Evolutionary conservation across 2,888 invertebrate genomes (phyloP).

Genomic region (Volucella inflata): DNA sequence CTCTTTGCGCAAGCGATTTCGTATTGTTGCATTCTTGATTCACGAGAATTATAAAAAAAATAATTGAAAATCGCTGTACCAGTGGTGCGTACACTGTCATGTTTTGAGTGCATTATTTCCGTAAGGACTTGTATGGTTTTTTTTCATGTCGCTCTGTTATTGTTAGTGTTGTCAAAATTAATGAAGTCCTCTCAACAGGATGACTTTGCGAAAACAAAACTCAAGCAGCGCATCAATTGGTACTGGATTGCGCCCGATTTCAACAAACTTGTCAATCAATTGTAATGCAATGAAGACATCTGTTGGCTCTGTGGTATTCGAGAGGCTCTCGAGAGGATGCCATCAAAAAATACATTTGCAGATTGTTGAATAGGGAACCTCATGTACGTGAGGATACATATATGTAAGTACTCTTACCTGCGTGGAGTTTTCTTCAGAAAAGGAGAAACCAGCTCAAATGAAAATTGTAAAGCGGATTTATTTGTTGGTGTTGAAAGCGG

Average conservation of each 20-base stretch:
- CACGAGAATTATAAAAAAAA: neutral
- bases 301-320: constrained; percentile 21
- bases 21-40: neutral
- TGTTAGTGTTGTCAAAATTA: constrained; percentile 48
- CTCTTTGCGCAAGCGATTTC: constrained; percentile 11
- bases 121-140: constrained; percentile 15
- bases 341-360: neutral
- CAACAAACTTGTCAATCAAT: constrained; percentile 39
- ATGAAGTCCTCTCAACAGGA: constrained; percentile 56
- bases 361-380: neutral
- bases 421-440: neutral
- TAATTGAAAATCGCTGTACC: constrained; percentile 8
- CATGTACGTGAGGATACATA: constrained; percentile 10
- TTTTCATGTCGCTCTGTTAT: constrained; percentile 6
- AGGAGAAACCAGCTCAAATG: constrained; percentile 7
- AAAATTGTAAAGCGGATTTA: constrained; percentile 26
- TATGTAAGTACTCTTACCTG: constrained; percentile 31
- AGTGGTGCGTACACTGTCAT: constrained; percentile 2
- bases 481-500: neutral
- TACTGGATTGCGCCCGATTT: constrained; percentile 4
- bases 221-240: constrained; percentile 28
- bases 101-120: constrained; percentile 27
- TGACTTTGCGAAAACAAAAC: constrained; percentile 39
- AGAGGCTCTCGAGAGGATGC: constrained; percentile 32
- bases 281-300: constrained; percentile 53